A percentile compares a stretch with the other conserved stretches of the same genome.
phyloP scores from a whole-genome alignment of 1,140 invertebrate species.

The Pectinophora gossypiella region DNA sequence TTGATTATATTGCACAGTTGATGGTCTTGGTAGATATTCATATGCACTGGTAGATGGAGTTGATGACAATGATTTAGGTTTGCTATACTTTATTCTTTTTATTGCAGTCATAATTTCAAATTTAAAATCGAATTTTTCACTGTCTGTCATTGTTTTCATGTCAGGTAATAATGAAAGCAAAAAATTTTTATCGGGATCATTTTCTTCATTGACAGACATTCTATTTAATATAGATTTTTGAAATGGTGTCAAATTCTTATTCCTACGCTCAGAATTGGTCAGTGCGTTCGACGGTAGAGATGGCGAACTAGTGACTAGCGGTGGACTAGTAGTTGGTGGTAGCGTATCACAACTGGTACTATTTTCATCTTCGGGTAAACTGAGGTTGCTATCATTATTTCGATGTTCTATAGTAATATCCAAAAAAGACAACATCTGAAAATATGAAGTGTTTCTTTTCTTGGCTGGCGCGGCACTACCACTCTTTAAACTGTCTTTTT shows the following conservation, averaged over 20 bases:
- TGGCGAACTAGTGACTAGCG: too few species aligned
- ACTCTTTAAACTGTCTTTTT: constrained; percentile 14
- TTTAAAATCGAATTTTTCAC: constrained; percentile 6
- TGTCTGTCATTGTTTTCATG: constrained; percentile 1
- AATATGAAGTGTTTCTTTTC: constrained; percentile 7
- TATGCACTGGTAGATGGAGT: background rate
- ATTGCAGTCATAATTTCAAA: constrained; percentile 6
- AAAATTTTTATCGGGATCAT: constrained; percentile 5
- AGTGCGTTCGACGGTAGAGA: background rate
- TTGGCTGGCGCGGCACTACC: constrained; percentile 16
- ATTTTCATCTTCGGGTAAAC: background rate
- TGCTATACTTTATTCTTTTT: constrained; percentile 4
- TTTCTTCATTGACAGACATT: background rate
- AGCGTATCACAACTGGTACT: background rate
- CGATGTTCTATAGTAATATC: background rate
- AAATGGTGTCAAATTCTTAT: constrained; percentile 1
- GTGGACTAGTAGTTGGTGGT: constrained; percentile 1
- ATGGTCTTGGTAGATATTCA: background rate
- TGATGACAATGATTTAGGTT: background rate
- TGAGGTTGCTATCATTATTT: constrained; percentile 2
- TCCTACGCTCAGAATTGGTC: background rate
- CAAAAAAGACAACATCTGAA: constrained; percentile 4
- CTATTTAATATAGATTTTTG: constrained; percentile 5
- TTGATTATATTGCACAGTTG: background rate
- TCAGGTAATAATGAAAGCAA: constrained; percentile 3